Evolutionary conservation across 2,113 vertebrate genomes (phyloP), one percentile per base, ranked within the genome.

Genomic region (Crotalus helleri): DNA sequence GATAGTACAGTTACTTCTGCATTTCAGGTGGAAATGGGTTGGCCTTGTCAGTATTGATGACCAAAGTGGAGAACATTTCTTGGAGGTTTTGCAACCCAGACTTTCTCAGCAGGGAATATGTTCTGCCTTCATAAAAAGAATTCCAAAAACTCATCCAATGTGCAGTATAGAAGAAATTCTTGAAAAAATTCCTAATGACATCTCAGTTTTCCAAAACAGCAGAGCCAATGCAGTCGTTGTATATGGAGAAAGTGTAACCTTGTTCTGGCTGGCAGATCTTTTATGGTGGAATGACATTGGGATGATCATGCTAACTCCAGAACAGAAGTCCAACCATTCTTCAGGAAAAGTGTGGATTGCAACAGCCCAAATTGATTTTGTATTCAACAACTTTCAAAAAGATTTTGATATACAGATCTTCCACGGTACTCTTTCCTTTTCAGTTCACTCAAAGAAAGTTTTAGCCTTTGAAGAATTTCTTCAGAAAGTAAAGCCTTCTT

Each of bases 21-120:
- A 87, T 64, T 92, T 87, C 44, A 49, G 11, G 5, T 92, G 91
- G 91, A 92, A 29, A n/a, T 92, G 91, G 91, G 6, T 92, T 24
- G 91, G 91, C 17, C 44, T 92, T 5, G n/a, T 87, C 5, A n/a
- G 5, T 53, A 23, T 64, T 19, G 85, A 92, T 24, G 26, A 92
- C 24, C 46, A 64, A 5, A 51, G 24, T 39, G 91, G 91, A 39
- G 91, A 92, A 23, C 6, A 24, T 7, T 92, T 87, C 26, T 33
- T 92, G 19, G 17, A 33, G 24, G 6, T 49, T 19, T 11, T 92
- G 24, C 17, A 46, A 1, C 29, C 91, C 0, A 21, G 53, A 46
- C 85, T 92, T 92, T 87, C 85, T 39, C 12, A 92, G 46, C n/a
- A 49, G 10, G 44, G 85, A 13, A 87, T 92, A 58, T 92, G 91